phyloP scores from a whole-genome alignment of 2,113 vertebrate genomes.

The Brachyhypopomus occidentalis region DNA sequence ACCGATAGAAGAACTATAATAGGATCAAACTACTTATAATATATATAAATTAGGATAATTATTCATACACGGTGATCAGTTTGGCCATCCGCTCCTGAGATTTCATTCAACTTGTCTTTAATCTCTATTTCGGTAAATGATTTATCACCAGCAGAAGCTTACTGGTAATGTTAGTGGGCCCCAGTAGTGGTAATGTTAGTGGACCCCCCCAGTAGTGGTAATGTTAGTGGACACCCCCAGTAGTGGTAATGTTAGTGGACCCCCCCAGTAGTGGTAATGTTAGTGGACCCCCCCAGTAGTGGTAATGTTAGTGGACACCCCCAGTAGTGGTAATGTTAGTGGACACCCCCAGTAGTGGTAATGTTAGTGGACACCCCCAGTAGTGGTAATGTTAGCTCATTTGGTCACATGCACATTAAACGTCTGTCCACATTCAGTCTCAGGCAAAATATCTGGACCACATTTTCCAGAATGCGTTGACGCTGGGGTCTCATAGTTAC shows the following conservation, averaged over 20 bases:
- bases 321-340: constrained; percentile 33
- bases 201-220: constrained; percentile 27
- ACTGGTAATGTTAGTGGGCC: no score
- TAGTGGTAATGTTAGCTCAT: constrained; percentile 26
- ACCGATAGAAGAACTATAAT: no score
- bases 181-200: no score
- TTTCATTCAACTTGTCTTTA: background rate
- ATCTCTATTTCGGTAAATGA: constrained; percentile 21
- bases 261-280: constrained; percentile 32
- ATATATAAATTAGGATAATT: no score
- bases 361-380: constrained; percentile 18
- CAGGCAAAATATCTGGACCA: background rate
- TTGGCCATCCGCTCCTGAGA: background rate
- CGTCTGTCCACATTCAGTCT: constrained; percentile 1
- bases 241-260: background rate
- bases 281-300: no score
- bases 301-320: constrained; percentile 1
- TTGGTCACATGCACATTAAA: constrained; percentile 27
- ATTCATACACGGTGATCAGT: background rate
- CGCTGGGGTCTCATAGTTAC: constrained; percentile 16
- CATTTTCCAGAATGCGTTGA: constrained; percentile 16
- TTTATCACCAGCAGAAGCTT: constrained; percentile 5
- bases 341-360: constrained; percentile 26
- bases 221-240: no score
- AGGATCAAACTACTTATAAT: no score